Evolutionary conservation across 1,140 invertebrate genomes (phyloP).

Genomic region (Drosophila asahinai): DNA sequence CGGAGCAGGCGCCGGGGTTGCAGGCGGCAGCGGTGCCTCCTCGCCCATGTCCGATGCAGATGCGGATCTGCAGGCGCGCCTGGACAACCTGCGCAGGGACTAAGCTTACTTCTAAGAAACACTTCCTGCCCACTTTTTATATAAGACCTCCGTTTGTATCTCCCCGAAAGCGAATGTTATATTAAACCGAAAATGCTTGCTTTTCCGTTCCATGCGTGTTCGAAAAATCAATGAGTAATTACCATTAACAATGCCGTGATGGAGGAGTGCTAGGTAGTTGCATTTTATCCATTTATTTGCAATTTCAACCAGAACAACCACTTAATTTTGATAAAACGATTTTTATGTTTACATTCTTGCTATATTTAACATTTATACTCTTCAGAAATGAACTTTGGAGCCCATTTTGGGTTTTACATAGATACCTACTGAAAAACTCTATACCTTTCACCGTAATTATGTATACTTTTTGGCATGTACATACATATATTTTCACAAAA

Average conservation of each 20-base stretch:
- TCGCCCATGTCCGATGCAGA: constrained; percentile 93
- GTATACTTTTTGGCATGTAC: not conserved
- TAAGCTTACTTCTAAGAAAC: constrained; percentile 85
- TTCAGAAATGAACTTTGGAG: not conserved
- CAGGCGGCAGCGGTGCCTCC: constrained; percentile 85
- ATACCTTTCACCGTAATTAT: constrained; percentile 2
- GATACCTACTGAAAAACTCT: not conserved
- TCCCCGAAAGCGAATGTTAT: constrained; percentile 52
- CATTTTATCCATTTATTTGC: not conserved
- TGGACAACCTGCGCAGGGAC: constrained; percentile 96
- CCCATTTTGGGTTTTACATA: not conserved
- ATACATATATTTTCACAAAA: not conserved
- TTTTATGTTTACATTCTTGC: not conserved
- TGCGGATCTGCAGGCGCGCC: constrained; percentile 96
- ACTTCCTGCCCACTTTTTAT: constrained; percentile 47
- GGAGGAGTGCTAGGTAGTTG: not conserved
- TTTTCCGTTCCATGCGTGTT: constrained; percentile 11
- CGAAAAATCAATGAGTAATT: constrained; percentile 44
- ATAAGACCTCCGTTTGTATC: constrained; percentile 42
- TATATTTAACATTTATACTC: no score
- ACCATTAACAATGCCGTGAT: no score
- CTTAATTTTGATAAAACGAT: not conserved
- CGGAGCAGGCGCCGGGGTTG: constrained; percentile 85
- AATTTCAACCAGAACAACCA: no score
- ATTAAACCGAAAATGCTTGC: constrained; percentile 47